A percentile compares a stretch with the other conserved stretches of the same genome.
Conservation (phyloP, 1,140 invertebrate species). For the Scaptomyza graminum region DNA sequence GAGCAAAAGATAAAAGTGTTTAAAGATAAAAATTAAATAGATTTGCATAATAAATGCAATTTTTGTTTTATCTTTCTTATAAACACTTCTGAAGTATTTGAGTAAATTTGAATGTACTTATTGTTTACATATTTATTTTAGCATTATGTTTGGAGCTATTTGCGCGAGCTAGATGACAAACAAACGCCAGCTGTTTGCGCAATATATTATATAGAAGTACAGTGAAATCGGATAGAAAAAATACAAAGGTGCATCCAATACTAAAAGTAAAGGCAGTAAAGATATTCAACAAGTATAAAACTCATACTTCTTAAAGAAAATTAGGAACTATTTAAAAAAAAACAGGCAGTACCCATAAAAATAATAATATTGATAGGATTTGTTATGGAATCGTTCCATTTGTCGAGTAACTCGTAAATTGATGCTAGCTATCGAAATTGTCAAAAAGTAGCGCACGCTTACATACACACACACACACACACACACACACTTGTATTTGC, state of each 20-base stretch:
- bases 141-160: constrained; percentile 37
- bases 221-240: constrained; percentile 8
- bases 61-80: too few species aligned
- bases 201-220: constrained; percentile 42
- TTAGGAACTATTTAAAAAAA: too few species aligned
- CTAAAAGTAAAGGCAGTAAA: too few species aligned
- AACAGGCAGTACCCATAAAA: background rate
- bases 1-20: background rate
- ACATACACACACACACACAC: too few species aligned
- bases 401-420: background rate
- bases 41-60: too few species aligned
- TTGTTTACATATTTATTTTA: constrained; percentile 26
- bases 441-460: too few species aligned
- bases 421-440: too few species aligned
- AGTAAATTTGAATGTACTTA: background rate
- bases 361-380: too few species aligned
- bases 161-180: constrained; percentile 46
- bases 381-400: background rate
- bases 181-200: constrained; percentile 35
- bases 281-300: background rate
- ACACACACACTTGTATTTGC: too few species aligned
- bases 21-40: background rate
- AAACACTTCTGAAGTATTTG: background rate
- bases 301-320: background rate
- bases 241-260: background rate